Conservation (phyloP, 1,140 invertebrate genomes). For the Drosophila pandora region DNA sequence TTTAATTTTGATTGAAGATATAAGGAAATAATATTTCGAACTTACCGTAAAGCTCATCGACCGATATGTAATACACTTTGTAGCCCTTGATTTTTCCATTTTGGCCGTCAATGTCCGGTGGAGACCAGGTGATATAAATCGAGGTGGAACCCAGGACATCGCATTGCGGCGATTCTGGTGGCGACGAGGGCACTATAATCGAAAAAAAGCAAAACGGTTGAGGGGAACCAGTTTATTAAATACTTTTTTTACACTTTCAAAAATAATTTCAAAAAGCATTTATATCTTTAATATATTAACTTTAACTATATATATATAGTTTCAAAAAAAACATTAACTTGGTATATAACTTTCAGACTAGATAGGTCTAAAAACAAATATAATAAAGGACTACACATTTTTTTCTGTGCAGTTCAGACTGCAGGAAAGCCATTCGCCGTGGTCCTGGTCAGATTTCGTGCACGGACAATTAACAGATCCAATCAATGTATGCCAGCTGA, state of each 20-base stretch:
- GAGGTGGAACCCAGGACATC: constrained; percentile 91
- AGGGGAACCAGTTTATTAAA: constrained; percentile 57
- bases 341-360: too few relatives aligned
- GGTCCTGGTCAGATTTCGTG: constrained; percentile 52
- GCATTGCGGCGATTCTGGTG: constrained; percentile 91
- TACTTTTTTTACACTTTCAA: constrained; percentile 37
- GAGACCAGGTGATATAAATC: constrained; percentile 94
- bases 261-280: neutral
- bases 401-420: constrained; percentile 8
- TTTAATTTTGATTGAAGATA: too few relatives aligned
- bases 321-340: too few relatives aligned
- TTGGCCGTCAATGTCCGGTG: constrained; percentile 90
- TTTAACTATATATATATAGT: too few relatives aligned
- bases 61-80: constrained; percentile 91
- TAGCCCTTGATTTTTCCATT: constrained; percentile 95
- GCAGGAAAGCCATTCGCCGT: constrained; percentile 12
- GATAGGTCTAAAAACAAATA: too few relatives aligned
- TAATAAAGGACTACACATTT: neutral
- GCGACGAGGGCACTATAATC: constrained; percentile 89
- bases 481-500: constrained; percentile 65
- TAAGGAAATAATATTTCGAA: constrained; percentile 28
- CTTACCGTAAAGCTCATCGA: constrained; percentile 89
- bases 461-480: constrained; percentile 79
- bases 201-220: constrained; percentile 3
- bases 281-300: neutral